phyloP scores from a whole-genome alignment of 2,888 invertebrate genomes.

The Linyphia triangularis region DNA sequence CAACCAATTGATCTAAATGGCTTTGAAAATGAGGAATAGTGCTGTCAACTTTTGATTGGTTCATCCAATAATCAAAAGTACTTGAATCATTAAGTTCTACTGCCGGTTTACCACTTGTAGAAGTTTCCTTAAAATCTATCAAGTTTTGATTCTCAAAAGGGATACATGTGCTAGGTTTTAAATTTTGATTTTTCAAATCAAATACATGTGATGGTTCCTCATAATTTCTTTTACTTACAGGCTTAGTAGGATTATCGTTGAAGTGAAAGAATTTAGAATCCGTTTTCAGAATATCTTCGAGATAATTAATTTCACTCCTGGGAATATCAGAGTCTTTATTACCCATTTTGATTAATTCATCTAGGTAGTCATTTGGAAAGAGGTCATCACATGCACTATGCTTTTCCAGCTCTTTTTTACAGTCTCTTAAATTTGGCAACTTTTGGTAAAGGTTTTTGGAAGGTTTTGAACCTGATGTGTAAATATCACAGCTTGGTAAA shows the following conservation, averaged over 20 bases:
- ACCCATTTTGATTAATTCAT: not conserved
- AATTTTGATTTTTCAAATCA: too few species aligned
- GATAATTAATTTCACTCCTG: not conserved
- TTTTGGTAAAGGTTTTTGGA: not conserved
- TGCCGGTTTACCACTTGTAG: too few species aligned
- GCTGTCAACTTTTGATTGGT: too few species aligned
- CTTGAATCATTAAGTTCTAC: too few species aligned
- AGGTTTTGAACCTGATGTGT: not conserved
- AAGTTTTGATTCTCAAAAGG: too few species aligned
- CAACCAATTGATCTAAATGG: too few species aligned
- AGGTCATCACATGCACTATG: not conserved
- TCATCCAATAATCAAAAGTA: too few species aligned
- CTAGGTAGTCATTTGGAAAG: not conserved
- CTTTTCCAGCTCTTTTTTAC: not conserved
- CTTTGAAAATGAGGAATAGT: too few species aligned
- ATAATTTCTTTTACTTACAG: too few species aligned
- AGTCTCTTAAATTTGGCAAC: not conserved
- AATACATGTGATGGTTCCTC: too few species aligned
- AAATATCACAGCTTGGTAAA: not conserved
- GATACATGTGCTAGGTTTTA: too few species aligned
- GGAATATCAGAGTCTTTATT: not conserved
- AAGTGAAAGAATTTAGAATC: not conserved
- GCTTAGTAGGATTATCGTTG: not conserved
- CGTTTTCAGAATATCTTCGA: not conserved
- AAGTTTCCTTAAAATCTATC: too few species aligned